Percentiles rank a stretch among this genome's conserved stretches.
Evolutionary conservation across 2,888 invertebrate species (phyloP).

Genomic region (Euplexia lucipara): DNA sequence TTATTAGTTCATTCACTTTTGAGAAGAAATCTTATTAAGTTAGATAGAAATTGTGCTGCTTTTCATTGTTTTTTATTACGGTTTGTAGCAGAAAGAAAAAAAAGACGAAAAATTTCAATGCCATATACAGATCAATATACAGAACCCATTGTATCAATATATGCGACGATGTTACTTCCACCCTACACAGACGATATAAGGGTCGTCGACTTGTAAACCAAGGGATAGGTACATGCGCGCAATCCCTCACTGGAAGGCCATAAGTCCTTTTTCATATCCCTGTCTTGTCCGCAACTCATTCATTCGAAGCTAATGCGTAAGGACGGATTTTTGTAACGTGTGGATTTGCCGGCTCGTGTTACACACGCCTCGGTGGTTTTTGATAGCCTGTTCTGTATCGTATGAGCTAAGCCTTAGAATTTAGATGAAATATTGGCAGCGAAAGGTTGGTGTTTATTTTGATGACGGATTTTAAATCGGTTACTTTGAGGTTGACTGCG

Average conservation of each 20-base stretch:
- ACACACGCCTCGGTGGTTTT: conserved; percentile 14
- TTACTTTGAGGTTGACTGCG: neutral
- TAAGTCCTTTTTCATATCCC: conserved; percentile 32
- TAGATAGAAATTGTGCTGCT: too few species aligned
- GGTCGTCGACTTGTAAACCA: conserved; percentile 33
- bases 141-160: too few species aligned
- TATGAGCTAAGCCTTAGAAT: conserved; percentile 28
- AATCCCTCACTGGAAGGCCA: conserved; percentile 23
- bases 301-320: conserved; percentile 38
- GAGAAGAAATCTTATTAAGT: too few species aligned
- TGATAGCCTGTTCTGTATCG: conserved; percentile 39
- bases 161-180: too few species aligned
- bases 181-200: too few species aligned
- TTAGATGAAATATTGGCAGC: conserved; percentile 29
- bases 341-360: conserved; percentile 41
- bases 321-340: conserved; percentile 55
- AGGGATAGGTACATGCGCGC: conserved; percentile 5
- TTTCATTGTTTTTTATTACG: too few species aligned
- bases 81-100: too few species aligned
- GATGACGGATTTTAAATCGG: neutral
- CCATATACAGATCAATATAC: too few species aligned
- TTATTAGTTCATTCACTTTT: too few species aligned
- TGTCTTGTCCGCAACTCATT: conserved; percentile 36
- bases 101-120: too few species aligned
- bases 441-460: neutral